A percentile compares a stretch with the other conserved stretches of the same genome.
These are phyloP conservation scores for Acanthisitta chloris DNA, from an alignment of 2,113 vertebrate genomes.

Conservation along the genomic window DNA sequence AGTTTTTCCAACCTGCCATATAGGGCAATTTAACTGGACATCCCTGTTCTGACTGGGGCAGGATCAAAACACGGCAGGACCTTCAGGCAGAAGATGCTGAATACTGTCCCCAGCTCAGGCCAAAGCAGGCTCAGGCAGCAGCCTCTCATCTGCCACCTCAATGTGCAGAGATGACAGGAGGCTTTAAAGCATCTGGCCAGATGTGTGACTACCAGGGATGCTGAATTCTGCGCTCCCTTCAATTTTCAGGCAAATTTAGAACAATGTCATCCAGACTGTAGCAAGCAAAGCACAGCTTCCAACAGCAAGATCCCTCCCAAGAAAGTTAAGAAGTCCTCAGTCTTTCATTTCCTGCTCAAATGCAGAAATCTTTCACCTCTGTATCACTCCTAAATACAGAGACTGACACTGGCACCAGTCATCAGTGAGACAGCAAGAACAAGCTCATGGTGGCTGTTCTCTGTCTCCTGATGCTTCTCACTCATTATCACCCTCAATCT, in stretches of 20 bases:
- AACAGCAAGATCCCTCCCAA: neutral
- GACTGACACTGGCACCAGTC: neutral
- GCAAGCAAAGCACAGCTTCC: neutral
- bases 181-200: neutral
- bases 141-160: neutral
- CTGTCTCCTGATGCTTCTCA: neutral
- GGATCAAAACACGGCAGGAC: neutral
- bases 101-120: neutral
- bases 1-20: neutral
- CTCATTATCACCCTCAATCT: neutral
- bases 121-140: neutral
- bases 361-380: neutral
- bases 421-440: neutral
- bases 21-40: neutral
- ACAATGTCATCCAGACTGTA: neutral
- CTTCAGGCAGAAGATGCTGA: neutral
- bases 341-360: neutral
- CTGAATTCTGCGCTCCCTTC: neutral
- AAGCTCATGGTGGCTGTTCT: rapidly evolving
- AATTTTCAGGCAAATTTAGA: neutral
- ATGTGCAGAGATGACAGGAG: neutral
- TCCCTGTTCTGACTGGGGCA: neutral
- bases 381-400: neutral
- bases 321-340: neutral
- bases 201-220: neutral